phyloP scores from a whole-genome alignment of 1,140 invertebrate genomes.

The Paraescarpia echinospica region DNA sequence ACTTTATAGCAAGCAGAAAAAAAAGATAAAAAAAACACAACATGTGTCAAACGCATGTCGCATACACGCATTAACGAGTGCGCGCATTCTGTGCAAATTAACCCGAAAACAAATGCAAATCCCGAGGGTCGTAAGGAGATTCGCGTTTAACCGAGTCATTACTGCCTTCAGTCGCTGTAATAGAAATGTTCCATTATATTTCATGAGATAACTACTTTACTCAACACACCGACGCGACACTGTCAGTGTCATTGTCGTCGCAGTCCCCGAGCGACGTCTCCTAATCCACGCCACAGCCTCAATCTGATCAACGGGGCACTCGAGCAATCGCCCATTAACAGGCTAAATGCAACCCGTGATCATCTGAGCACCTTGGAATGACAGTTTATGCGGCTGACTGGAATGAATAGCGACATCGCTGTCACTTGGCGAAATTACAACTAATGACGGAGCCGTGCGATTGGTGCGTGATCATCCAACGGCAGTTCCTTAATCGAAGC shows the following conservation, averaged over 20 bases:
- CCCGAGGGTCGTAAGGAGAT: not conserved
- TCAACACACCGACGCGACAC: not conserved
- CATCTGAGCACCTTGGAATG: not conserved
- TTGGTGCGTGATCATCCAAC: not conserved
- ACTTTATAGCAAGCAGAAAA: not conserved
- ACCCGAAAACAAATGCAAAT: not conserved
- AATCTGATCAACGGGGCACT: not conserved
- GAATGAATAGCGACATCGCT: not conserved
- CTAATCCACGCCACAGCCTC: not conserved
- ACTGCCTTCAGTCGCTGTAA: not conserved
- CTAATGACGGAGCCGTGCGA: not conserved
- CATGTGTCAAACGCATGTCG: not conserved
- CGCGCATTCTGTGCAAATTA: not conserved
- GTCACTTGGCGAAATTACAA: conserved; percentile 5
- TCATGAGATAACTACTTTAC: not conserved
- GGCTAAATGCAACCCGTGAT: not conserved
- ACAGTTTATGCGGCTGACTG: not conserved
- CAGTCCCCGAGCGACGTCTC: not conserved
- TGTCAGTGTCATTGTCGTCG: not conserved
- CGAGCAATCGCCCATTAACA: not conserved
- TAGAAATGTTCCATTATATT: conserved; percentile 1
- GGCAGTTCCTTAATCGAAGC: not conserved
- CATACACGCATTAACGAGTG: not conserved
- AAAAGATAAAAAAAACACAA: not conserved
- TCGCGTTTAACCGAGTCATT: not conserved